Base-by-base conservation (phyloP, 2,888 invertebrate species). In the Meteorus colon region DNA sequence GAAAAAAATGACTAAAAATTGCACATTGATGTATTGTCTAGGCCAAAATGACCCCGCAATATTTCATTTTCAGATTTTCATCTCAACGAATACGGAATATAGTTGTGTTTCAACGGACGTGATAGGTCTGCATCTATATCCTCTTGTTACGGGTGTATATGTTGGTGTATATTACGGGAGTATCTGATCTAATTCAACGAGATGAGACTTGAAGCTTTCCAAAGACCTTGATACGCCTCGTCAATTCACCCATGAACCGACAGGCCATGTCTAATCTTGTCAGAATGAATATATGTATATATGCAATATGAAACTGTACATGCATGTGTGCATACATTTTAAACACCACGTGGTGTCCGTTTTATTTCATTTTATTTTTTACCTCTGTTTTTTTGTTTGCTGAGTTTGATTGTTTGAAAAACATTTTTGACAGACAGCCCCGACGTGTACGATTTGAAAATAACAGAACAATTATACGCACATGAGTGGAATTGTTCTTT, bases 171-270 rank as follows among this genome's bases (percentile, higher is more conserved):
- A 12, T 5, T 6, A 31, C 14, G 41, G 27, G 24, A 31, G 48
- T 12, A 62, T 74, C 74, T 62, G 69, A 74, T 74, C 74, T 74
- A 68, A 74, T 74, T 68, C 69, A 69, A 55, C 55, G 19, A 55
- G 55, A 19, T 41, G 55, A 5, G 55, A n/a, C 48, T 45, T 45
- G 55, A 34, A 69, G 63, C 69, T 74, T 74, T 68, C 68, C 34
- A 62, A 68, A 74, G n/a, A 74, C 48, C 34, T 62, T 68, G 68
- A 69, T 74, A 74, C 31, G 69, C 59, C 60, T 68, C 68, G 68
- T 69, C 68, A 74, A 68, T 48, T 69, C 60, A 55, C 37, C n/a
- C 51, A 55, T 34, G 34, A 69, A 59, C 69, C 12, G 48, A 51
- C 19, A 19, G 48, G 55, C 55, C 31, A 31, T 55, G 34, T 51